phyloP scores from a whole-genome alignment of 1,140 invertebrate genomes.

The Polyergus mexicanus region DNA sequence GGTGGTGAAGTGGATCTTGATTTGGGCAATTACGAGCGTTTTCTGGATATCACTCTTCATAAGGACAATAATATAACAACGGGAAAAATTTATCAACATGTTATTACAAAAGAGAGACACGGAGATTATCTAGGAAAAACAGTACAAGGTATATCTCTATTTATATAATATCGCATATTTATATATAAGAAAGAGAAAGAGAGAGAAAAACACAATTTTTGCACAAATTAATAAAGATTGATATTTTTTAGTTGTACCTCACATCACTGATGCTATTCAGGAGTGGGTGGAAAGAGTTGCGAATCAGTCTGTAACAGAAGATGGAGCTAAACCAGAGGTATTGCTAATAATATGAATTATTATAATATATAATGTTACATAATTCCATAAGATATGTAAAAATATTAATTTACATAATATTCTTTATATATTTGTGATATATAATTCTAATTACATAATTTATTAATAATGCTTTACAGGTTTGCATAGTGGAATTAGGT shows the following conservation, averaged over 20 bases:
- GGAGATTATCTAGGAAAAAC: constrained; percentile 99
- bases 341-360: no score
- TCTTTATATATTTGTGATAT: constrained; percentile 8
- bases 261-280: no score
- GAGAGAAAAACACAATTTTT: constrained; percentile 7
- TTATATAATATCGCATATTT: not conserved
- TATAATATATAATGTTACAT: no score
- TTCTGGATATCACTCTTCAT: constrained; percentile 97
- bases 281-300: no score
- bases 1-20: no score
- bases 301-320: no score
- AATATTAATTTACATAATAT: no score
- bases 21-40: no score
- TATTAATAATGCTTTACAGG: constrained; percentile 84
- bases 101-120: constrained; percentile 96
- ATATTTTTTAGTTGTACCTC: no score
- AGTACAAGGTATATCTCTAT: constrained; percentile 93
- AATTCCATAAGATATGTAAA: no score
- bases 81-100: constrained; percentile 99
- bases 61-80: constrained; percentile 99
- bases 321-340: no score
- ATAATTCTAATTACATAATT: constrained; percentile 13
- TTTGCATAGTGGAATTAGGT: constrained; percentile 97
- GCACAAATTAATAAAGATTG: constrained; percentile 41
- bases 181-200: no score